These are phyloP conservation scores for Spilogale gracilis DNA, from an alignment of 2,113 vertebrate species.

Conservation along the genomic window DNA sequence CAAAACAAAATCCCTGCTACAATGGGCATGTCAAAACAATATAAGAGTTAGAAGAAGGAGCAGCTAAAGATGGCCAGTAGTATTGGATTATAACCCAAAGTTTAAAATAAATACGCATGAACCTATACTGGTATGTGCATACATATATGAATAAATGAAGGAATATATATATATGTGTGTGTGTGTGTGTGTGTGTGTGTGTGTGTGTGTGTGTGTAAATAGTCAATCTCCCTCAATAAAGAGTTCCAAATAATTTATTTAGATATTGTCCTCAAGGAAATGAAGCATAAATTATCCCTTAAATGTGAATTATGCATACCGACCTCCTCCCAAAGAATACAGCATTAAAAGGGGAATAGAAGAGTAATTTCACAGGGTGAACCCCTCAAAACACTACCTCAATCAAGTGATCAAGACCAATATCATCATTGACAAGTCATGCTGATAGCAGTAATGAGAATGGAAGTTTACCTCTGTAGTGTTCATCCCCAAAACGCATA, in stretches of 20 bases:
- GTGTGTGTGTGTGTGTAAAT: not conserved
- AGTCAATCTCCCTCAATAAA: not conserved
- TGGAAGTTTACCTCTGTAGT: not conserved
- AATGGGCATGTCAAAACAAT: not conserved
- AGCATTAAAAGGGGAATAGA: not conserved
- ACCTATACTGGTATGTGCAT: not conserved
- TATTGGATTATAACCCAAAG: not conserved
- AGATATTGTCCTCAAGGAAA: not conserved
- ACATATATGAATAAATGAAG: not conserved
- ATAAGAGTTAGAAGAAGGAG: not conserved
- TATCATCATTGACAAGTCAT: not conserved
- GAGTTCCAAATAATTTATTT: not conserved
- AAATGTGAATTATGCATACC: not conserved
- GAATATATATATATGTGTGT: too few species aligned
- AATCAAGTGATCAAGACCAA: not conserved
- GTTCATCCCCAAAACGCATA: not conserved
- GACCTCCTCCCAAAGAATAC: not conserved
- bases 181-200: too few species aligned
- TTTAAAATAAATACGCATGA: not conserved
- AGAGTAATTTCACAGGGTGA: not conserved
- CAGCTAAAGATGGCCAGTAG: not conserved
- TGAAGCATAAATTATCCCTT: not conserved
- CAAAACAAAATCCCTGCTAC: not conserved
- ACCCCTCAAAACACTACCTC: not conserved
- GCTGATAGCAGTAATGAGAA: not conserved